These are phyloP conservation scores for Tragulus kanchil DNA, from an alignment of 2,113 vertebrate genomes.

Conservation along the genomic window DNA sequence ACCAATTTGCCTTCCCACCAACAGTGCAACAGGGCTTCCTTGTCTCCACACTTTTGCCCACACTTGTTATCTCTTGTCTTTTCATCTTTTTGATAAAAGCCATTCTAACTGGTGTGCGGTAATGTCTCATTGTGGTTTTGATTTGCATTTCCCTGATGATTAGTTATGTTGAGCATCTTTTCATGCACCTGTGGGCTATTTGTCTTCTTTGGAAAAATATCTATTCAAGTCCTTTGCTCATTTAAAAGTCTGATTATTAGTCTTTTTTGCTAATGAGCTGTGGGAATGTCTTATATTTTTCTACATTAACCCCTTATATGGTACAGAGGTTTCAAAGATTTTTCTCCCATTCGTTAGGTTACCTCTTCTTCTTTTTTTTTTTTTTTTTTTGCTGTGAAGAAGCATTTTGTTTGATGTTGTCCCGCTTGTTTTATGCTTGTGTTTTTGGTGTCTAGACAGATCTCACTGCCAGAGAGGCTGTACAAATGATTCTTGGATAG, in stretches of 20 bases:
- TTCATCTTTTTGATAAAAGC: background rate
- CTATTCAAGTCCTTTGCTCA: background rate
- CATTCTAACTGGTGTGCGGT: background rate
- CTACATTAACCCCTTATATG: background rate
- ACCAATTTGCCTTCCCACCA: background rate
- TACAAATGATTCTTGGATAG: background rate
- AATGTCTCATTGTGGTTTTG: background rate
- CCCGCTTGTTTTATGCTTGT: background rate
- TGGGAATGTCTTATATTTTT: background rate
- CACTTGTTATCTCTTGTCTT: background rate
- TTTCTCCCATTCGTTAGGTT: background rate
- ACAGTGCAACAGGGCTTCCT: too few species aligned
- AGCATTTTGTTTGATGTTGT: background rate
- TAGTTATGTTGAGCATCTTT: background rate
- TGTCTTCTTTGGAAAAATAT: background rate
- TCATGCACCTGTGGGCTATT: background rate
- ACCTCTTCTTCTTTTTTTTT: background rate
- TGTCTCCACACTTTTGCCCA: background rate
- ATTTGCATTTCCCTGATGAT: background rate
- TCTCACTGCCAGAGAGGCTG: background rate
- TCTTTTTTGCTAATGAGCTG: background rate
- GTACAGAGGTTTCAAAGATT: background rate
- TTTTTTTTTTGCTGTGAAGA: background rate
- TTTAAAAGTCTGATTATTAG: background rate
- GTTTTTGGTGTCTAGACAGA: background rate